Conservation (phyloP, 1,140 invertebrate genomes). For the Cydia fagiglandana region DNA sequence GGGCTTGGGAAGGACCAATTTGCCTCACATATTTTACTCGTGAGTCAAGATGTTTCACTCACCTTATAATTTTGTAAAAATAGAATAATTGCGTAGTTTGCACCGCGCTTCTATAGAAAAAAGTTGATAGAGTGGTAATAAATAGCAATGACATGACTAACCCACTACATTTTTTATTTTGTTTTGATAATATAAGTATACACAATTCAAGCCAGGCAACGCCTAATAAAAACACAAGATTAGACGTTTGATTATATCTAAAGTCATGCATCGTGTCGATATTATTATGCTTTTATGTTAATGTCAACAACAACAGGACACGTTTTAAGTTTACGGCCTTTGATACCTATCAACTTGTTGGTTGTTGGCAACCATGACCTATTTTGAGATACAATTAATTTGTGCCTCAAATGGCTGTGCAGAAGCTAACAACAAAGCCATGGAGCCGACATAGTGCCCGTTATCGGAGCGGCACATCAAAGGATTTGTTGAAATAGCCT, state of each 20-base stretch:
- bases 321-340: slow-evolving; percentile 35
- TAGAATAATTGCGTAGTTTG: neutral
- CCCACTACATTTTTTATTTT: neutral
- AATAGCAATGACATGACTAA: neutral
- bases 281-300: slow-evolving; percentile 30
- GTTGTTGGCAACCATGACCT: slow-evolving; percentile 49
- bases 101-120: neutral
- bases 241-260: neutral
- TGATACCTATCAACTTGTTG: slow-evolving; percentile 47
- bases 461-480: slow-evolving; percentile 69
- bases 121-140: no score
- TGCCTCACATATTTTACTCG: slow-evolving; percentile 6
- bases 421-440: slow-evolving; percentile 46
- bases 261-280: neutral
- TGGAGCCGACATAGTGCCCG: slow-evolving; percentile 33
- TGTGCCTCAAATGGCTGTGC: slow-evolving; percentile 50
- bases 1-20: slow-evolving; percentile 23
- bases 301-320: slow-evolving; percentile 18
- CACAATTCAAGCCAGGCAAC: neutral
- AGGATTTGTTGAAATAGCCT: slow-evolving; percentile 49
- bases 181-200: neutral
- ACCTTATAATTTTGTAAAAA: slow-evolving; percentile 2
- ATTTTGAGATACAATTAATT: slow-evolving; percentile 52
- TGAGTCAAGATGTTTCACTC: slow-evolving; percentile 9
- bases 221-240: neutral